These are phyloP conservation scores for Erpornis zantholeuca DNA, from an alignment of 2,113 vertebrate genomes.

Conservation along the genomic window DNA sequence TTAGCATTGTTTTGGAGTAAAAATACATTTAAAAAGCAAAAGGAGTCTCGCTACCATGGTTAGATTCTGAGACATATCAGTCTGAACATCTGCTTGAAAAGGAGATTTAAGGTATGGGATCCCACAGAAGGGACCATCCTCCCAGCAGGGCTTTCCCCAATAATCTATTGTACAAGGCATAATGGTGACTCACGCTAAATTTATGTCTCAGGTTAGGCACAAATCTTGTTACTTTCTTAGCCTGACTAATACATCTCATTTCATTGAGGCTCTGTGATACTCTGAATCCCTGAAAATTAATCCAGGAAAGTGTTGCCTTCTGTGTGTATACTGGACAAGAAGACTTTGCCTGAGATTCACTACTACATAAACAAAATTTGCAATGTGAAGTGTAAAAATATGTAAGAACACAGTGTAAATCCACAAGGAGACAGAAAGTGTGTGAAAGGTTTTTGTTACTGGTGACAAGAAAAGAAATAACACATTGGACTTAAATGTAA, in stretches of 20 bases:
- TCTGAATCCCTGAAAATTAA: not conserved
- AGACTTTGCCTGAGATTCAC: not conserved
- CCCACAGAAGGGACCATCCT: not conserved
- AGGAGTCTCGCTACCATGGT: not conserved
- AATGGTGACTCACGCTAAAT: not conserved
- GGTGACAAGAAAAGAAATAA: not conserved
- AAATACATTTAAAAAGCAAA: not conserved
- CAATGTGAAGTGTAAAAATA: not conserved
- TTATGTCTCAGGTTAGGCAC: not conserved
- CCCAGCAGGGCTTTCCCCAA: not conserved
- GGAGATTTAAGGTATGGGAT: not conserved
- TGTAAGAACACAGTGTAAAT: not conserved
- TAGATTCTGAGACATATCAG: not conserved
- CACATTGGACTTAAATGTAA: not conserved
- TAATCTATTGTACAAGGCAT: not conserved
- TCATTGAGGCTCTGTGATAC: not conserved
- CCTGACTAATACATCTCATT: not conserved
- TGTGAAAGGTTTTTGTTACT: not conserved
- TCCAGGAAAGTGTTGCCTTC: not conserved
- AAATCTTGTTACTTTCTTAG: not conserved
- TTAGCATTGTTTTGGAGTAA: not conserved
- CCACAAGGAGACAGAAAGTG: fast-evolving
- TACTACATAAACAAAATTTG: not conserved
- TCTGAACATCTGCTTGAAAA: not conserved
- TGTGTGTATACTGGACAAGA: not conserved